phyloP scores from a whole-genome alignment of 2,113 vertebrate species.

The Seriola dumerili region DNA sequence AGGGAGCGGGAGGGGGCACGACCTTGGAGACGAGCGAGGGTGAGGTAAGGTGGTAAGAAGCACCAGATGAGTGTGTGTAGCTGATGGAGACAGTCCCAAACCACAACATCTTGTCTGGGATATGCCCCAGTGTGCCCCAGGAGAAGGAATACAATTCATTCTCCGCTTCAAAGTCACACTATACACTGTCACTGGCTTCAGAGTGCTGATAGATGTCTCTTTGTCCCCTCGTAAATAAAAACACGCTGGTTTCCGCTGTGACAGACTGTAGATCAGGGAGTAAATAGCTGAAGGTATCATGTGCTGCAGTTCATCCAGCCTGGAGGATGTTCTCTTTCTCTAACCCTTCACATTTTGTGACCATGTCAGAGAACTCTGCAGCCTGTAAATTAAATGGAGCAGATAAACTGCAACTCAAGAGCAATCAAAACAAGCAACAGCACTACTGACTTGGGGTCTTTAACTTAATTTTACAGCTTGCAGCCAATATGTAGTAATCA shows the following conservation, averaged over 20 bases:
- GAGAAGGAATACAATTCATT: constrained; percentile 69
- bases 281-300: constrained; percentile 67
- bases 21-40: constrained; percentile 53
- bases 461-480: constrained; percentile 59
- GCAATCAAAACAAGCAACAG: constrained; percentile 22
- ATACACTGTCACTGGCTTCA: constrained; percentile 62
- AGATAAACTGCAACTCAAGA: constrained; percentile 33
- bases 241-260: constrained; percentile 37
- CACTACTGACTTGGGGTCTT: constrained; percentile 45
- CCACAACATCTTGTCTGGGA: constrained; percentile 53
- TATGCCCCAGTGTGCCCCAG: constrained; percentile 49
- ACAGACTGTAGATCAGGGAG: constrained; percentile 68
- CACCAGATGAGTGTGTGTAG: constrained; percentile 18
- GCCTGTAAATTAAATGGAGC: constrained; percentile 53
- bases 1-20: constrained; percentile 13
- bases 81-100: constrained; percentile 46
- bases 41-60: constrained; percentile 34
- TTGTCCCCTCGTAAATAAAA: constrained; percentile 72
- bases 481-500: constrained; percentile 43
- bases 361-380: constrained; percentile 1
- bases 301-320: constrained; percentile 17
- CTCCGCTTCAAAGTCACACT: constrained; percentile 68
- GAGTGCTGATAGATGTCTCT: constrained; percentile 68
- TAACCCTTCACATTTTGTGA: constrained; percentile 38
- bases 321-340: constrained; percentile 46